Conservation (phyloP, 2,888 invertebrate species). For the Ophion ellenae region DNA sequence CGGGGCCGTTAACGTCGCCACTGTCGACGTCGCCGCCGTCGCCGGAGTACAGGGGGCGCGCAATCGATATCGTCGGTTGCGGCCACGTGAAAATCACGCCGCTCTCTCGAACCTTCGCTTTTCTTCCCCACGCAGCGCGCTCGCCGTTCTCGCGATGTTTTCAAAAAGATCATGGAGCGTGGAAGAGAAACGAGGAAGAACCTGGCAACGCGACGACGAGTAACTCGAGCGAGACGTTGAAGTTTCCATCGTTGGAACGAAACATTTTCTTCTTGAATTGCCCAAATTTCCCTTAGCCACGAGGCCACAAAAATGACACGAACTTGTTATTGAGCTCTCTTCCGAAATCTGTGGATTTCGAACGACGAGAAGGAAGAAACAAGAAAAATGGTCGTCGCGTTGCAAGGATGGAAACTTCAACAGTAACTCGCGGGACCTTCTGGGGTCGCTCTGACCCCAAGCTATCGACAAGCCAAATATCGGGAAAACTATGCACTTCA, state of each 20-base stretch:
- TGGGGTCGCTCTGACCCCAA: background rate
- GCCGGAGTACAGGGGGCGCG: conserved; percentile 63
- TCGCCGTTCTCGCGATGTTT: background rate
- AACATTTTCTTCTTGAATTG: background rate
- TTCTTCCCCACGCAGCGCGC: background rate
- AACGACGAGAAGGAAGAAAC: background rate
- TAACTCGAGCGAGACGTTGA: background rate
- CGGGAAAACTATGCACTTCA: background rate
- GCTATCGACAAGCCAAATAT: background rate
- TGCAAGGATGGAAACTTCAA: background rate
- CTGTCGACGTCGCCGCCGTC: conserved; percentile 58
- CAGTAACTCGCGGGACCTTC: background rate
- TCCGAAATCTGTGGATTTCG: background rate
- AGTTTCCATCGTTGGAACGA: background rate
- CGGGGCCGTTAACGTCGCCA: conserved; percentile 52
- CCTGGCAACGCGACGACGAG: background rate
- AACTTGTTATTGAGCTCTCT: background rate
- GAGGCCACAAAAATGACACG: background rate
- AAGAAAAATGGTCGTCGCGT: background rate
- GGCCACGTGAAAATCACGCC: conserved; percentile 80
- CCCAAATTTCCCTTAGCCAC: background rate
- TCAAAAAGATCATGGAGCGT: background rate
- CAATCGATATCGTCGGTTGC: conserved; percentile 75
- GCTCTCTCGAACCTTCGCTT: conserved; percentile 46
- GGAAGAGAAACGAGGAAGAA: background rate